A percentile compares a stretch with the other conserved stretches of the same genome.
Evolutionary conservation across 2,797 vertebrate genomes (phyloP).

Genomic region (Pogonophryne albipinna): DNA sequence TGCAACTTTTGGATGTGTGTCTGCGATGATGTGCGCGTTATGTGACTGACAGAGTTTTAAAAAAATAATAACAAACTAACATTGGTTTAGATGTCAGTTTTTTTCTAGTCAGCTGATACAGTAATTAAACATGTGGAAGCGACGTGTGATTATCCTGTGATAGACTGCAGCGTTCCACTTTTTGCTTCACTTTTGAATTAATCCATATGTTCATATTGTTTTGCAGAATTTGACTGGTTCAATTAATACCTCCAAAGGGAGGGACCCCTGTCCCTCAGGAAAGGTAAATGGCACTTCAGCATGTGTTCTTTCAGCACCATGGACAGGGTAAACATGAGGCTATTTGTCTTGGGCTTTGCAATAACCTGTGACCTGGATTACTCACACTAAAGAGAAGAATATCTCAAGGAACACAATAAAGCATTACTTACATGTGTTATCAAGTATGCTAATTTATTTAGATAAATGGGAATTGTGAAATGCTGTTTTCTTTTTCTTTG

Average conservation of each 20-base stretch:
- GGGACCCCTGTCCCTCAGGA: conserved; percentile 77
- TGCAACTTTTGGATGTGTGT: neutral
- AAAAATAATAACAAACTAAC: too few relatives aligned
- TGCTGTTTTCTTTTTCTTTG: neutral
- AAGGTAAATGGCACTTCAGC: conserved; percentile 71
- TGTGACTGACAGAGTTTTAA: neutral
- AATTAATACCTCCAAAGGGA: conserved; percentile 59
- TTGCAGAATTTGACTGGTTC: conserved; percentile 81
- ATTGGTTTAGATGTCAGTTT: neutral
- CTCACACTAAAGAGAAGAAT: neutral
- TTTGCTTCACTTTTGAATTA: neutral
- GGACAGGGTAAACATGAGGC: conserved; percentile 58
- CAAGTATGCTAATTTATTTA: neutral
- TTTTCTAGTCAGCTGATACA: neutral
- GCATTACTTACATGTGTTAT: neutral
- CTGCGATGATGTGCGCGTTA: neutral
- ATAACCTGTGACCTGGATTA: neutral
- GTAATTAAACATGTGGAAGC: neutral
- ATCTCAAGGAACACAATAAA: too few relatives aligned
- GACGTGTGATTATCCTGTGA: conserved; percentile 3
- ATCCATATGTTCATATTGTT: conserved; percentile 9
- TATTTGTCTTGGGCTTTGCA: conserved; percentile 4
- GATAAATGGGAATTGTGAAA: neutral
- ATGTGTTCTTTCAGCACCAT: conserved; percentile 66
- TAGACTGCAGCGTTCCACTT: conserved; percentile 60